Conservation (phyloP, 2,888 invertebrate species). For the Drosophila yooni region DNA sequence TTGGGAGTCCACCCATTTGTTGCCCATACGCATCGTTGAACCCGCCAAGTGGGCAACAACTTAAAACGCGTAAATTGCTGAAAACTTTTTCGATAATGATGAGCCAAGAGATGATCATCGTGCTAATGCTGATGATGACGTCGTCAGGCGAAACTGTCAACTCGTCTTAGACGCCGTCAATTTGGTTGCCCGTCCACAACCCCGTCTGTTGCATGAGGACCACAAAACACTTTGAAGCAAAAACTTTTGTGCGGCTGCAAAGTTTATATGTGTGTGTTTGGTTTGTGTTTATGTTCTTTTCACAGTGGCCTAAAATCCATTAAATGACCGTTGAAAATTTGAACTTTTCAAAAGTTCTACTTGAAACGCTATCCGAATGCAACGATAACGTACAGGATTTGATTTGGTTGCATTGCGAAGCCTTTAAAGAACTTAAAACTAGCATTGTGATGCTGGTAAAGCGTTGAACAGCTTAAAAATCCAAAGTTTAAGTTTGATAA, state of each 20-base stretch:
- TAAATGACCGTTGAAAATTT: neutral
- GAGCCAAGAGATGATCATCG: constrained; percentile 2
- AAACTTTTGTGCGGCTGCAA: constrained; percentile 59
- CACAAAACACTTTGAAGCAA: constrained; percentile 71
- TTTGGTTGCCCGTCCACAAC: constrained; percentile 28
- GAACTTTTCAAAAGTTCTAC: neutral
- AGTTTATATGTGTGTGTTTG: constrained; percentile 2
- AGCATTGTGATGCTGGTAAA: neutral
- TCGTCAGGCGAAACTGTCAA: constrained; percentile 30
- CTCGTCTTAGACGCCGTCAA: constrained; percentile 66
- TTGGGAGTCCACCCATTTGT: constrained; percentile 33
- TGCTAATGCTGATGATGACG: constrained; percentile 15
- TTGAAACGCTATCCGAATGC: neutral
- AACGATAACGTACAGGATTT: neutral
- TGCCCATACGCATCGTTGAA: constrained; percentile 61
- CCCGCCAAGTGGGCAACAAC: constrained; percentile 38
- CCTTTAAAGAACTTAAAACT: neutral
- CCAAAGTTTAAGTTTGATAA: neutral
- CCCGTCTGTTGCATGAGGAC: constrained; percentile 28
- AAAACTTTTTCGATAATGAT: constrained; percentile 46
- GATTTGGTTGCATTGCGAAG: neutral
- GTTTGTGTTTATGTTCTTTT: constrained; percentile 9
- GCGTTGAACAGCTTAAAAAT: neutral
- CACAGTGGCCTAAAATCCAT: constrained; percentile 27
- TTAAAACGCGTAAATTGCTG: constrained; percentile 50